These are phyloP conservation scores for Catostomus latipinnis DNA, from an alignment of 2,797 vertebrate species.

Conservation along the genomic window DNA sequence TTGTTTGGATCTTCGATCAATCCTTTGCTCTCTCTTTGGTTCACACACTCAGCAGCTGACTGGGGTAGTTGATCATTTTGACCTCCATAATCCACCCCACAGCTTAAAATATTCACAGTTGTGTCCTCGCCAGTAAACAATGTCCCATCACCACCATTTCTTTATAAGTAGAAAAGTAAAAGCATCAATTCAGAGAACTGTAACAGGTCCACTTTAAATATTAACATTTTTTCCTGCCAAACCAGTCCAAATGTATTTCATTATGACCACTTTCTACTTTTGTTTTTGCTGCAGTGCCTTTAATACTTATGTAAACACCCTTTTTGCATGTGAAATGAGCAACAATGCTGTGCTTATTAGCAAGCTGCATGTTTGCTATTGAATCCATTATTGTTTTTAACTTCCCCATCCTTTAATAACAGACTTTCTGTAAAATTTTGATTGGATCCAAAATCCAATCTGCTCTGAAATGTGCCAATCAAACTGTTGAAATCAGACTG, in stretches of 20 bases:
- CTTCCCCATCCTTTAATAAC: not conserved
- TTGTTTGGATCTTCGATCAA: constrained; percentile 47
- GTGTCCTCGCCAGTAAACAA: constrained; percentile 14
- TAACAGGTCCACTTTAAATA: constrained; percentile 20
- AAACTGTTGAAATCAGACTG: too few relatives aligned
- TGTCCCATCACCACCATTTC: not conserved
- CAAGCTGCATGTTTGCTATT: not conserved
- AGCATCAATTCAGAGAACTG: too few relatives aligned
- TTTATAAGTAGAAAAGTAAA: not conserved
- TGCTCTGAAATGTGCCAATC: not conserved
- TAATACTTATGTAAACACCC: not conserved
- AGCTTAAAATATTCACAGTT: constrained; percentile 47
- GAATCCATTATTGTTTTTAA: not conserved
- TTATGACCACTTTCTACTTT: constrained; percentile 22
- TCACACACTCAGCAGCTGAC: constrained; percentile 68
- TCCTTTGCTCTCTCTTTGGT: constrained; percentile 44
- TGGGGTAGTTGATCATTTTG: constrained; percentile 46
- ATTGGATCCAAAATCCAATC: not conserved
- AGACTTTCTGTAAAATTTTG: not conserved
- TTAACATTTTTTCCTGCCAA: not conserved
- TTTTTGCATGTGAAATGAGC: not conserved
- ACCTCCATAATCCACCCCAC: constrained; percentile 5
- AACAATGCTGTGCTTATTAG: not conserved
- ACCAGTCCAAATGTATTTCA: not conserved
- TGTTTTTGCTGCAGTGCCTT: constrained; percentile 8